Percentiles rank a stretch among this genome's conserved stretches.
Evolutionary conservation across 30 jellyfish, hydroid and myxozoan genomes (phyloP).

Genomic region (Morbakka virulenta): DNA sequence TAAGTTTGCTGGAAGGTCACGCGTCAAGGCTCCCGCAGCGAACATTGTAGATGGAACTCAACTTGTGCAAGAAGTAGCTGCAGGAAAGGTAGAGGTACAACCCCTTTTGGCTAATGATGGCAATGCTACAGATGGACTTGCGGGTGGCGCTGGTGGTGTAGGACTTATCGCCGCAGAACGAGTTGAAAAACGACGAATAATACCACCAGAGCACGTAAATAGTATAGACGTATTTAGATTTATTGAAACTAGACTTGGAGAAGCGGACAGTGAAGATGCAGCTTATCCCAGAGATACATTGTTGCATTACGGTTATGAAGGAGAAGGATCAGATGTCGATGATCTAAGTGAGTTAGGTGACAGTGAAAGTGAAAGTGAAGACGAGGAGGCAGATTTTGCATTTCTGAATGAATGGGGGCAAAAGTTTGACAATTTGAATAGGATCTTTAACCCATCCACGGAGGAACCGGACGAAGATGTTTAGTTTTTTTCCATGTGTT

Average conservation of each 20-base stretch:
- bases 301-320: conserved; percentile 99
- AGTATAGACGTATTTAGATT: conserved; percentile 89
- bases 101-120: too few species aligned
- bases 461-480: conserved; percentile 84
- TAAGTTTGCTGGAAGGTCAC: conserved; percentile 74
- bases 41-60: conserved; percentile 46
- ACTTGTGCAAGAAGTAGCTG: conserved; percentile 53
- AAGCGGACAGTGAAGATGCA: conserved; percentile 90
- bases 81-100: conserved; percentile 32
- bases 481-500: conserved; percentile 8
- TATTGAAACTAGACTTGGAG: conserved; percentile 72
- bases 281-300: conserved; percentile 96
- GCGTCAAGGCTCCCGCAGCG: conserved; percentile 19
- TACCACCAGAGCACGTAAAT: conserved; percentile 56
- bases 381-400: conserved; percentile 92
- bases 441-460: conserved; percentile 74
- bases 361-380: conserved; percentile 93
- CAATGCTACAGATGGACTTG: conserved; percentile 12
- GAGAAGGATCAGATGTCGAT: conserved; percentile 97
- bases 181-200: conserved; percentile 30
- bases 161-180: conserved; percentile 28
- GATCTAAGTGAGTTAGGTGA: conserved; percentile 98
- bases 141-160: conserved; percentile 37
- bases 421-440: conserved; percentile 79
- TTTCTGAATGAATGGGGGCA: conserved; percentile 90